Evolutionary conservation across 1,140 invertebrate genomes (phyloP).

Genomic region (Globodera ellingtonae): DNA sequence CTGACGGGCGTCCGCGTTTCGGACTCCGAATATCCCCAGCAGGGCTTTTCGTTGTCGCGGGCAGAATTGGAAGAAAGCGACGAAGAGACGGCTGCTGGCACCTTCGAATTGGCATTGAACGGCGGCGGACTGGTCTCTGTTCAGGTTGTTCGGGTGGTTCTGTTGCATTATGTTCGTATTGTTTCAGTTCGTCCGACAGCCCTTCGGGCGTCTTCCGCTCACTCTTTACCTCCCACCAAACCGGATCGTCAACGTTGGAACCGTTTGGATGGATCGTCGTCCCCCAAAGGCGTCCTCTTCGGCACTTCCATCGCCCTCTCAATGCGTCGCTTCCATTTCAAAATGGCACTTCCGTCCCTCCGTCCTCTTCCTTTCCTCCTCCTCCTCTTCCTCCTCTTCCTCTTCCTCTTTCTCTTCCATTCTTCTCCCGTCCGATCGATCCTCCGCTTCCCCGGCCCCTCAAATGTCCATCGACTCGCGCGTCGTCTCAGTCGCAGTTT

Average conservation of each 20-base stretch:
- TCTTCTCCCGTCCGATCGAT: not conserved
- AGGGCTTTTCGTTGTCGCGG: slow-evolving; percentile 74
- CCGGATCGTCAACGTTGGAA: slow-evolving; percentile 73
- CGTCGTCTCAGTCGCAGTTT: not conserved
- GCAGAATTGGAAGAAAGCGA: slow-evolving; percentile 83
- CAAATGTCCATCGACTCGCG: not conserved
- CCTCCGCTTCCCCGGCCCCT: no score
- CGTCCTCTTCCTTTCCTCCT: not conserved
- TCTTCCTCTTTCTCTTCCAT: not conserved
- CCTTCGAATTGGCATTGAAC: slow-evolving; percentile 37
- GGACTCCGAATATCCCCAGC: slow-evolving; percentile 83
- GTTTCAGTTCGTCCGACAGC: slow-evolving; percentile 86
- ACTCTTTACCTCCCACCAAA: slow-evolving; percentile 95
- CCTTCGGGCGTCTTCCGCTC: slow-evolving; percentile 83
- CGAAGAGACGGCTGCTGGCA: slow-evolving; percentile 18
- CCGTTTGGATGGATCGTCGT: slow-evolving; percentile 48
- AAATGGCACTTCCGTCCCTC: not conserved
- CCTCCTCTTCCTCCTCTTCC: not conserved
- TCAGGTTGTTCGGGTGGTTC: slow-evolving; percentile 84
- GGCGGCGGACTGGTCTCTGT: slow-evolving; percentile 77
- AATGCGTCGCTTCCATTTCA: not conserved
- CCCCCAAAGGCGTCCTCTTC: no score
- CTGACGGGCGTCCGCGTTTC: slow-evolving; percentile 90
- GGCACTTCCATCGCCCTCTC: not conserved
- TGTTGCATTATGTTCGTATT: slow-evolving; percentile 72